Conservation (phyloP, 2,797 vertebrate genomes). For the Hyperoplus lanceolatus region DNA sequence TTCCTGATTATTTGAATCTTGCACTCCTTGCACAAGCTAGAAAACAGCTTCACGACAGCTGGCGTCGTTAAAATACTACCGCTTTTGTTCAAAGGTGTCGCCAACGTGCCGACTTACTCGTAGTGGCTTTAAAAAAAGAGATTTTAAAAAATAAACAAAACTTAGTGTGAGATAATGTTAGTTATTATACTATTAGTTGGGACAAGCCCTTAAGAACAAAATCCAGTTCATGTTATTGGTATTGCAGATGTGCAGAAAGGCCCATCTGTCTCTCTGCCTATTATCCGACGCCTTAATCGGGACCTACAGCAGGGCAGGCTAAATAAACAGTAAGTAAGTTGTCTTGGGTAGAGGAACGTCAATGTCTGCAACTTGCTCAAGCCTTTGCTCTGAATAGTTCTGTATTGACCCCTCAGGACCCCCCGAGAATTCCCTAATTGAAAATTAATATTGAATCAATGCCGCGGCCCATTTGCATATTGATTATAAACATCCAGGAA, state of each 20-base stretch:
- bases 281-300: constrained; percentile 86
- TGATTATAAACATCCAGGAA: constrained; percentile 99
- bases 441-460: constrained; percentile 99
- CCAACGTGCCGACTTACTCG: too few species aligned
- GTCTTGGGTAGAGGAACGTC: constrained; percentile 88
- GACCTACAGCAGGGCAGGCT: constrained; percentile 88
- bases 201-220: constrained; percentile 76
- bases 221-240: constrained; percentile 76
- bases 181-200: constrained; percentile 69
- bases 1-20: too few species aligned
- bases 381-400: constrained; percentile 92
- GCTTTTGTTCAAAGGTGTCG: too few species aligned
- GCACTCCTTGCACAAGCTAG: too few species aligned
- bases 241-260: constrained; percentile 77
- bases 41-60: too few species aligned
- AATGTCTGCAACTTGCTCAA: constrained; percentile 91
- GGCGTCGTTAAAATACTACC: too few species aligned
- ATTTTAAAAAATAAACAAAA: constrained; percentile 47
- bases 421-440: constrained; percentile 99
- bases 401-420: constrained; percentile 97
- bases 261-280: constrained; percentile 85
- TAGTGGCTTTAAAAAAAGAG: too few species aligned
- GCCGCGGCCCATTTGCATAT: constrained; percentile 98
- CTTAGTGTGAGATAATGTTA: constrained; percentile 76
- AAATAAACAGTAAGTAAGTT: constrained; percentile 94